Evolutionary conservation across 2,888 invertebrate genomes (phyloP).

Genomic region (Anodontia alba): DNA sequence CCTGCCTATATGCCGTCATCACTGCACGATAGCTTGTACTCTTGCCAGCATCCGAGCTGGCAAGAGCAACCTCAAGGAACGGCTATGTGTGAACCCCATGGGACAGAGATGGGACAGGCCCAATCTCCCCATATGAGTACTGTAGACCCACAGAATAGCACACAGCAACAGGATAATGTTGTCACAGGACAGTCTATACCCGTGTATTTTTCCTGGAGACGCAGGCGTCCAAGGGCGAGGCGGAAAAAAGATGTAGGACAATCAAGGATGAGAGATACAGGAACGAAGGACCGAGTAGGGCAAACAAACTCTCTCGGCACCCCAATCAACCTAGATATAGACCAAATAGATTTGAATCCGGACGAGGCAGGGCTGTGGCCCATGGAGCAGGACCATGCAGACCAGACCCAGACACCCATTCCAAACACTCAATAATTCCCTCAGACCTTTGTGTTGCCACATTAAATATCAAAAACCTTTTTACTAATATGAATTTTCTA

Average conservation of each 20-base stretch:
- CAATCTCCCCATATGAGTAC: not conserved
- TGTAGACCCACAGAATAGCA: not conserved
- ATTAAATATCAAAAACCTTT: not conserved
- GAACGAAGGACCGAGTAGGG: not conserved
- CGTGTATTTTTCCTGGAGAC: not conserved
- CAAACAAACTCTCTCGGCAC: not conserved
- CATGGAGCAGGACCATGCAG: not conserved
- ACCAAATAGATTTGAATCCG: not conserved
- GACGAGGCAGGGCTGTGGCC: not conserved
- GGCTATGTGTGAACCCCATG: not conserved
- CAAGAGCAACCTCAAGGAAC: not conserved
- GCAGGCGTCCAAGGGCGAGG: not conserved
- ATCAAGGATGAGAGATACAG: not conserved
- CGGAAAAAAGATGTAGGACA: not conserved
- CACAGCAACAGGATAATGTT: not conserved
- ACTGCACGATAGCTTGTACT: not conserved
- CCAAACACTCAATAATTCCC: no score
- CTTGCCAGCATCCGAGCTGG: not conserved
- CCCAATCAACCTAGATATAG: not conserved
- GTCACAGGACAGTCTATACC: not conserved
- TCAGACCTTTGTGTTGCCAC: not conserved
- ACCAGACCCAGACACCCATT: no score
- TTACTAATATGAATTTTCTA: not conserved
- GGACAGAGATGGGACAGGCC: not conserved
- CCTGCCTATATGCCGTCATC: no score